Percentiles rank a stretch among this genome's conserved stretches.
phyloP scores from a whole-genome alignment of 2,113 vertebrate species.

The Campylomormyrus tamandua region DNA sequence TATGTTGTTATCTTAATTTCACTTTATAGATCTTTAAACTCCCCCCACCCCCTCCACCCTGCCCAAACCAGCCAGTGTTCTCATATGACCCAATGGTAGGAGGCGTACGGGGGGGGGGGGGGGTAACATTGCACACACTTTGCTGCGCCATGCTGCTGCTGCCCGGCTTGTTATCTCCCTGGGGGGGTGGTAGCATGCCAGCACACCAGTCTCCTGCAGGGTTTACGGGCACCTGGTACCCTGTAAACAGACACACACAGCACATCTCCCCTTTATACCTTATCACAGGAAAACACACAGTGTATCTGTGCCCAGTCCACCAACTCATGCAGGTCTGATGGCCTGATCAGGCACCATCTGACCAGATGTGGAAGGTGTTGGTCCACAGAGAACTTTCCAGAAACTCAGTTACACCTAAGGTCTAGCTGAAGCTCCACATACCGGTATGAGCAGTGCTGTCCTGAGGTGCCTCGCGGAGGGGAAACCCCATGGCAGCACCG shows the following conservation, averaged over 20 bases:
- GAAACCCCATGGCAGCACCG: slow-evolving; percentile 38
- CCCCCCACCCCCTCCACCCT: background rate
- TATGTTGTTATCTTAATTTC: background rate
- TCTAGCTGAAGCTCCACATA: slow-evolving; percentile 20
- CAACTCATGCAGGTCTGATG: background rate
- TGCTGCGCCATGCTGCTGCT: slow-evolving; percentile 42
- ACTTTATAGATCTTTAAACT: background rate
- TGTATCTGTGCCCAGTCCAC: background rate
- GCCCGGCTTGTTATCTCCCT: slow-evolving; percentile 41
- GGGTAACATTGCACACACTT: slow-evolving; percentile 33
- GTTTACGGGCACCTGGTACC: slow-evolving; percentile 46
- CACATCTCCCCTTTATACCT: background rate
- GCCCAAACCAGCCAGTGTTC: background rate
- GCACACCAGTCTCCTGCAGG: slow-evolving; percentile 54
- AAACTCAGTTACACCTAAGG: background rate
- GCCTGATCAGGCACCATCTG: background rate
- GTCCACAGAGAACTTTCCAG: background rate
- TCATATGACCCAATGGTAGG: background rate
- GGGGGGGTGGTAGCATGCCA: slow-evolving; percentile 48
- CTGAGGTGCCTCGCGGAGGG: slow-evolving; percentile 30
- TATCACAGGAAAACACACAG: background rate
- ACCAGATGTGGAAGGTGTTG: background rate
- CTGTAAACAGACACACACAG: slow-evolving; percentile 29
- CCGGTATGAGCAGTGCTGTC: slow-evolving; percentile 35
- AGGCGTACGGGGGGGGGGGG: background rate